Evolutionary conservation across 2,797 vertebrate species (phyloP).

Genomic region (Aphelocoma californica): DNA sequence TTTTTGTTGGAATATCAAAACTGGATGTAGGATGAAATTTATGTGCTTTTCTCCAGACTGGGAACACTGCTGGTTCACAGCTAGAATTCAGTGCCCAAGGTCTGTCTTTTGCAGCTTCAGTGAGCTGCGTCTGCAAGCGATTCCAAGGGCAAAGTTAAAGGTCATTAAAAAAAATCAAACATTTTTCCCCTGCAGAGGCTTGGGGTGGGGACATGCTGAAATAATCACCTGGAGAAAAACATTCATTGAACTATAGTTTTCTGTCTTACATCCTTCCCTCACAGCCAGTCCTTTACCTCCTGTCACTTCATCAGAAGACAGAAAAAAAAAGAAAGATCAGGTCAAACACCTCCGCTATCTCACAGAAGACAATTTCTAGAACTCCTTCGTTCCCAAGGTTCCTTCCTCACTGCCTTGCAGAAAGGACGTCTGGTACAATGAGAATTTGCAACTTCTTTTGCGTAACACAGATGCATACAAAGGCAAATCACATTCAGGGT

Average conservation of each 20-base stretch:
- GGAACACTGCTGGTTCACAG: background rate
- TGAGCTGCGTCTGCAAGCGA: background rate
- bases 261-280: background rate
- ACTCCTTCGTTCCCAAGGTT: background rate
- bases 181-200: background rate
- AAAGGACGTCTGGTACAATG: background rate
- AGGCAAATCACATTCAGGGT: background rate
- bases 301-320: background rate
- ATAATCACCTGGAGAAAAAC: slow-evolving; percentile 37
- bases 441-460: background rate
- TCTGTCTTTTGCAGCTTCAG: background rate
- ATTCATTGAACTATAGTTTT: background rate
- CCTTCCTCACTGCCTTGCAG: background rate
- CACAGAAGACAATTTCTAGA: background rate
- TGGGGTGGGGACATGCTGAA: background rate
- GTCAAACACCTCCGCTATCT: background rate
- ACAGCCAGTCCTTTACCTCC: background rate
- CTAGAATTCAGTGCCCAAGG: background rate
- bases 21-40: background rate
- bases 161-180: background rate
- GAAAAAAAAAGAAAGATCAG: background rate
- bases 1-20: background rate
- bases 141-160: background rate
- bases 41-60: background rate
- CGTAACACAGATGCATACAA: background rate